Conservation (phyloP, 2,113 vertebrate genomes). For the zebrafish (Danio rerio) region DNA sequence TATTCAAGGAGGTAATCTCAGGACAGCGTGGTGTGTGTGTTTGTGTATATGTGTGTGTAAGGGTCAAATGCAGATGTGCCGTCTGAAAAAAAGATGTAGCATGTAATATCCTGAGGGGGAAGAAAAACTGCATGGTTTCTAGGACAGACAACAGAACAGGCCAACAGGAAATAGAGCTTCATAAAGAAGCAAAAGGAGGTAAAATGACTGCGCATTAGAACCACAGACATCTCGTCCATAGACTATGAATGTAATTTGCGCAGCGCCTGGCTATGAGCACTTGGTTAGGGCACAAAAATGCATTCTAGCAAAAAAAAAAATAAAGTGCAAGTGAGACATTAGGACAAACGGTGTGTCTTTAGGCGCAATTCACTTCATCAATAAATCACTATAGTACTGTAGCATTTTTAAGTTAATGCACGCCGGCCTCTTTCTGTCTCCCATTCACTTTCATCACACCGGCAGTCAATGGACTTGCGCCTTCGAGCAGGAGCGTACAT, state of each 20-base stretch:
- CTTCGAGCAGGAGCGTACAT: constrained; percentile 25
- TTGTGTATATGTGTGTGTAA: not conserved
- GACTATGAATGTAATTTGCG: not conserved
- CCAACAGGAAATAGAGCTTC: constrained; percentile 1
- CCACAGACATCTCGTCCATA: not conserved
- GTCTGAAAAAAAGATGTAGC: not conserved
- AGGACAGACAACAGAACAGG: not conserved
- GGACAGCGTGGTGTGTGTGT: not conserved
- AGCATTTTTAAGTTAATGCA: constrained; percentile 69
- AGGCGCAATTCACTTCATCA: constrained; percentile 69
- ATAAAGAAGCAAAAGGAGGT: not conserved
- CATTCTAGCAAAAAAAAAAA: not conserved
- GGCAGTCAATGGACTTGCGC: constrained; percentile 50
- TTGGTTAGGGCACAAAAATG: not conserved
- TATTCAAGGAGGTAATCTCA: not conserved
- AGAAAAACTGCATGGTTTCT: not conserved
- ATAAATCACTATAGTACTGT: constrained; percentile 74
- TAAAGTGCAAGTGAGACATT: constrained; percentile 46
- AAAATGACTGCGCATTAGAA: constrained; percentile 9
- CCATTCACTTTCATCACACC: constrained; percentile 60
- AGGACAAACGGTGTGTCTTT: constrained; percentile 46
- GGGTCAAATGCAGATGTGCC: not conserved
- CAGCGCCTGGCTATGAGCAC: not conserved
- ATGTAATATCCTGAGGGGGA: not conserved
- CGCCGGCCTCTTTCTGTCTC: constrained; percentile 7